phyloP scores from a whole-genome alignment of 2,113 vertebrate genomes.

The Clarias magur region DNA sequence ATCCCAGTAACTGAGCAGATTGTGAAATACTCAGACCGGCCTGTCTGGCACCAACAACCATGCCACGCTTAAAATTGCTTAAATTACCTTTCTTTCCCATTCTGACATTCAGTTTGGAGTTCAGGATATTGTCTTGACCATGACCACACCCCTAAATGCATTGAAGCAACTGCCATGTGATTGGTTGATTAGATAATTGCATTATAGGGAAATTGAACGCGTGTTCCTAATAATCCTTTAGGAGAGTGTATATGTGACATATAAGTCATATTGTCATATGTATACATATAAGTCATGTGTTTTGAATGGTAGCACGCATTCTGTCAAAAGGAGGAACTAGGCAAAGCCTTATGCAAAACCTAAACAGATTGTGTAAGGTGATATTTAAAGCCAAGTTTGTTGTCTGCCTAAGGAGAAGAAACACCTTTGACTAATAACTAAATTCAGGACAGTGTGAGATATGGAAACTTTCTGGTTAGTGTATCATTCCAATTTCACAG shows the following conservation, averaged over 20 bases:
- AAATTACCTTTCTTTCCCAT: too few relatives aligned
- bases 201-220: too few relatives aligned
- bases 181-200: too few relatives aligned
- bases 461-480: constrained; percentile 65
- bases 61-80: too few relatives aligned
- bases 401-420: constrained; percentile 67
- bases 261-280: constrained; percentile 11
- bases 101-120: too few relatives aligned
- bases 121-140: too few relatives aligned
- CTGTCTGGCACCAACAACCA: too few relatives aligned
- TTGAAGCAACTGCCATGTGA: too few relatives aligned
- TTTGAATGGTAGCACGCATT: constrained; percentile 1
- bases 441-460: constrained; percentile 54
- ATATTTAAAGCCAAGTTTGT: constrained; percentile 59
- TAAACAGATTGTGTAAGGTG: constrained; percentile 69
- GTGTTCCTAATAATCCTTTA: too few relatives aligned
- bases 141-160: too few relatives aligned
- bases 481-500: constrained; percentile 72
- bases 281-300: not conserved
- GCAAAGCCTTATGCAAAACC: constrained; percentile 63
- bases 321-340: constrained; percentile 56
- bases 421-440: constrained; percentile 59
- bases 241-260: not conserved
- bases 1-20: too few relatives aligned
- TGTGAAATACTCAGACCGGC: too few relatives aligned